phyloP scores from a whole-genome alignment of 1,140 invertebrate species.

The Camponotus pennsylvanicus region DNA sequence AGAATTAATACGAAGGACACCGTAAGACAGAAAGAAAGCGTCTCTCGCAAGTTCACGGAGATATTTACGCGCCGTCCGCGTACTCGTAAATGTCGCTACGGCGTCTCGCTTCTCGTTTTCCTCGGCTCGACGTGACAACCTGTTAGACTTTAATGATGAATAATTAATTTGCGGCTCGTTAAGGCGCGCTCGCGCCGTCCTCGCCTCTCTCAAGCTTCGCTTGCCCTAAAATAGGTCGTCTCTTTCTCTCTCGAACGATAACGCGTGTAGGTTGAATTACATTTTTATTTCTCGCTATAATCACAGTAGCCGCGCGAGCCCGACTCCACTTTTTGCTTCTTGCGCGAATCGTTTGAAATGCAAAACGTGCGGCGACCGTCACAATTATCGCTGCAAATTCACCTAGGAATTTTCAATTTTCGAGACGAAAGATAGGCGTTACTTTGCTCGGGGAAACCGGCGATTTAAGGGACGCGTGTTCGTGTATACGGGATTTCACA shows the following conservation, averaged over 20 bases:
- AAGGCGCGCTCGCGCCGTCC: constrained; percentile 19
- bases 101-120: constrained; percentile 68
- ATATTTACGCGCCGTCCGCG: constrained; percentile 78
- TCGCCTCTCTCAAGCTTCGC: not conserved
- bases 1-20: constrained; percentile 56
- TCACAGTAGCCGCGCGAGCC: not conserved
- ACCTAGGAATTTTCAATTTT: constrained; percentile 60
- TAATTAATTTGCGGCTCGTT: constrained; percentile 75
- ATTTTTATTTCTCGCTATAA: constrained; percentile 19
- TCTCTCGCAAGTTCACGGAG: constrained; percentile 75
- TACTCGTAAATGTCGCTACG: constrained; percentile 77
- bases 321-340: not conserved
- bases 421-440: constrained; percentile 13
- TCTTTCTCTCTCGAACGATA: too few relatives aligned
- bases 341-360: not conserved
- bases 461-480: constrained; percentile 34
- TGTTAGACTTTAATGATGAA: constrained; percentile 73
- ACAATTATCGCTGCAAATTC: constrained; percentile 1
- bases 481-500: constrained; percentile 59
- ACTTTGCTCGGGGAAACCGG: constrained; percentile 20
- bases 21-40: constrained; percentile 70
- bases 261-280: not conserved
- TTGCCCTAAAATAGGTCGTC: constrained; percentile 16
- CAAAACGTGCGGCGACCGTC: not conserved
- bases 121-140: constrained; percentile 65